Percentiles rank a stretch among this genome's conserved stretches.
phyloP scores from a whole-genome alignment of 2,113 vertebrate species.

The Seriola aureovittata region DNA sequence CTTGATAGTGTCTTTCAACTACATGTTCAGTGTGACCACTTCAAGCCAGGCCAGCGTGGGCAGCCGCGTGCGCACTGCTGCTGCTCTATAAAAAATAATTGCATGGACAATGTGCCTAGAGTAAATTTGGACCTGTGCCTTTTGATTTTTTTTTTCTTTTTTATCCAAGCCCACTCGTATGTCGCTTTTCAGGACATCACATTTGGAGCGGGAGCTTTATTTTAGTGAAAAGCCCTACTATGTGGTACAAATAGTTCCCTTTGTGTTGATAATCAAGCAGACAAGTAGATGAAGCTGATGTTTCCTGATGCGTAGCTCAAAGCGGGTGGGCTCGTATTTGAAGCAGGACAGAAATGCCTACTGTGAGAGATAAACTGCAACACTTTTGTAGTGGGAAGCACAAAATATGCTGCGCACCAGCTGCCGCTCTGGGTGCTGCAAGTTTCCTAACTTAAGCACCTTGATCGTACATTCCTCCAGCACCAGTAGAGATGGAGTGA shows the following conservation, averaged over 20 bases:
- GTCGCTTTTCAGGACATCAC: slow-evolving; percentile 57
- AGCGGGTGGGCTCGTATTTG: slow-evolving; percentile 41
- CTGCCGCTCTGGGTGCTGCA: slow-evolving; percentile 6
- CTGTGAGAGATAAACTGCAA: slow-evolving; percentile 42
- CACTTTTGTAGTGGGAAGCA: slow-evolving; percentile 48
- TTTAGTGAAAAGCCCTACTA: slow-evolving; percentile 23
- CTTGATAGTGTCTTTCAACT: not conserved
- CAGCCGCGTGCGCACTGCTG: slow-evolving; percentile 19
- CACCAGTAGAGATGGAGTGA: slow-evolving; percentile 29
- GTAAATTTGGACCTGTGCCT: slow-evolving; percentile 61
- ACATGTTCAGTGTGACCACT: slow-evolving; percentile 7
- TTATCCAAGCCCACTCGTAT: slow-evolving; percentile 15
- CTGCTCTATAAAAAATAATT: slow-evolving; percentile 35
- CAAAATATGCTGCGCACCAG: not conserved
- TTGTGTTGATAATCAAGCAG: slow-evolving; percentile 42
- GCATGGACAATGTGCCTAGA: slow-evolving; percentile 39
- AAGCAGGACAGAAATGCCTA: slow-evolving; percentile 47
- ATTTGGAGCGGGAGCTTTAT: slow-evolving; percentile 34
- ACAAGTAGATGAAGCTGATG: slow-evolving; percentile 50
- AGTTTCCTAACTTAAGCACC: slow-evolving; percentile 56
- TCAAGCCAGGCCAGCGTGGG: not conserved
- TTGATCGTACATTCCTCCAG: slow-evolving; percentile 57
- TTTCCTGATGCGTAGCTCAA: slow-evolving; percentile 44
- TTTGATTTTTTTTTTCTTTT: slow-evolving; percentile 4
- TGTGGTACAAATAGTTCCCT: slow-evolving; percentile 41